Percentiles rank a stretch among this genome's conserved stretches.
Evolutionary conservation across 2,888 invertebrate species (phyloP).

Genomic region (Melinaea menophilus): DNA sequence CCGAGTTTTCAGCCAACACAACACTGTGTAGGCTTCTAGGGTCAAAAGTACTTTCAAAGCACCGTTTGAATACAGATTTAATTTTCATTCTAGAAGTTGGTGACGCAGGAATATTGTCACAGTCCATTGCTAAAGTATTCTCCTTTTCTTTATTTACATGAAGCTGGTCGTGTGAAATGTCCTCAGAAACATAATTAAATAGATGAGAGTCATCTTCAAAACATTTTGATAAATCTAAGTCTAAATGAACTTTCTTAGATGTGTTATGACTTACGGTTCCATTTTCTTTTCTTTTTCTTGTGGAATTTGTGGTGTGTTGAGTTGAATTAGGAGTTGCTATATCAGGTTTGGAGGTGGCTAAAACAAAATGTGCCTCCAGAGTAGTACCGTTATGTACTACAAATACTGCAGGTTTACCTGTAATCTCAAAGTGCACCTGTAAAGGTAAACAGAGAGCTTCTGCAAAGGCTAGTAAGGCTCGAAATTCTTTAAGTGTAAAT

Average conservation of each 20-base stretch:
- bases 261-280: constrained; percentile 38
- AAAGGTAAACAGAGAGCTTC: constrained; percentile 85
- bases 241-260: constrained; percentile 59
- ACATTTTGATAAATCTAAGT: constrained; percentile 57
- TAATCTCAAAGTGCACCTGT: constrained; percentile 84
- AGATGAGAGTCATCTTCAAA: constrained; percentile 72
- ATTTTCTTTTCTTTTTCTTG: constrained; percentile 54
- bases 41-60: constrained; percentile 85
- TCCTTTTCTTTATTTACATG: constrained; percentile 38
- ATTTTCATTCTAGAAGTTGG: constrained; percentile 79
- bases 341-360: constrained; percentile 85
- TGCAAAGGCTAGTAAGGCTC: constrained; percentile 87
- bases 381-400: constrained; percentile 83
- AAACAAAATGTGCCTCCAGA: constrained; percentile 88
- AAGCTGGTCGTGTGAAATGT: constrained; percentile 25
- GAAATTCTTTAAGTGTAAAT: constrained; percentile 90
- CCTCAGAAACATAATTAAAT: constrained; percentile 67
- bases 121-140: constrained; percentile 45
- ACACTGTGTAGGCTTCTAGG: constrained; percentile 77
- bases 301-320: constrained; percentile 56
- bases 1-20: constrained; percentile 85
- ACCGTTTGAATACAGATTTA: constrained; percentile 82
- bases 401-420: constrained; percentile 88
- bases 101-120: constrained; percentile 77
- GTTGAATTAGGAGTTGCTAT: constrained; percentile 60